phyloP scores from a whole-genome alignment of 1,140 invertebrate species.

The Idris sp. region DNA sequence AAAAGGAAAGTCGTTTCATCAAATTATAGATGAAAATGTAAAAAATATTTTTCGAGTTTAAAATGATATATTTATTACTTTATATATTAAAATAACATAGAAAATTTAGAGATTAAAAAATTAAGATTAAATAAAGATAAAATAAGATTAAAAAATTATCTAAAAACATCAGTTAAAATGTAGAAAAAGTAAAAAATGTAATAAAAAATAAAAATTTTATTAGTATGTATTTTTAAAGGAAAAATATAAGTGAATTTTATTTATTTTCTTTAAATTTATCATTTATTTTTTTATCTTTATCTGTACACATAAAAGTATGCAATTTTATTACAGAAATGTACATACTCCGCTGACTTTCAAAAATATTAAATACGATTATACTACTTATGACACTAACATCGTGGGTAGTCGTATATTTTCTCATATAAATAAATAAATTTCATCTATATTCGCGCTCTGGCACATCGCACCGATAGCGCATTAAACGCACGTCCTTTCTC shows the following conservation, averaged over 20 bases:
- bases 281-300: constrained; percentile 56
- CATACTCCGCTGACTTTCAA: constrained; percentile 67
- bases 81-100: no score
- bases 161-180: no score
- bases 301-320: constrained; percentile 65
- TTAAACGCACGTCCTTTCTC: constrained; percentile 36
- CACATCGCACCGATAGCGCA: constrained; percentile 12
- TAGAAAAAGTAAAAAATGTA: no score
- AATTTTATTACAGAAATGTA: constrained; percentile 70
- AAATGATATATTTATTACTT: no score
- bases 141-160: no score
- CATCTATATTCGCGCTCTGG: constrained; percentile 53
- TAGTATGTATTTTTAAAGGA: no score
- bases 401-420: constrained; percentile 62
- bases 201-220: no score
- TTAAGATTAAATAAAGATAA: no score
- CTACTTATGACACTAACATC: constrained; percentile 65
- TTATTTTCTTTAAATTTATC: constrained; percentile 48
- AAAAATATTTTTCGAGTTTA: no score
- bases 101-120: no score
- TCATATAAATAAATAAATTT: constrained; percentile 69
- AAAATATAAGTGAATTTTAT: constrained; percentile 3
- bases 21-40: constrained; percentile 7
- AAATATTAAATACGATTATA: constrained; percentile 67
- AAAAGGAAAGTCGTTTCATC: constrained; percentile 15